Evolutionary conservation across 1,140 invertebrate species (phyloP), one percentile per base, ranked within the genome.

Genomic region (Bombus impatiens): DNA sequence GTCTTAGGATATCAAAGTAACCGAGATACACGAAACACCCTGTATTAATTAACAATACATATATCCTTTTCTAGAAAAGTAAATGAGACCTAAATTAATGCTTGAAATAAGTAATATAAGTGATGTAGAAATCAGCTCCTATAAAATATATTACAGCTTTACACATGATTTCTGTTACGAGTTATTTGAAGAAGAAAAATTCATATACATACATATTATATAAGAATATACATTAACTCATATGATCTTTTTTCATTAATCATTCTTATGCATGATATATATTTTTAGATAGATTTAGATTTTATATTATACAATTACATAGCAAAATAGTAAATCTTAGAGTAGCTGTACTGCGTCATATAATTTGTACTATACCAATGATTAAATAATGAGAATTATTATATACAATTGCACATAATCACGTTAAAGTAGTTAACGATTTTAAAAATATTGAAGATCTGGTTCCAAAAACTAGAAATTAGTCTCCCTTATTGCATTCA

Each of bases 351-450:
- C 22, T 28, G 42, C 72, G 28, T 32, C 77, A 47, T 71, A 35
- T 79, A 62, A 65, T 85, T 85, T 85, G 78, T 85, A 85, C 83
- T 85, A 80, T 74, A 22, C 6, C 25, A 35, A n/a, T 79, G 44
- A 59, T 84, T 71, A 59, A 10, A 53, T 62, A 37, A 62, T 22
- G 65, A 37, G n/a, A 82, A 75, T 44, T 85, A 80, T 62, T 80
- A 80, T 72, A 28, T 80, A 85, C 78, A 80, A 62, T 80, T 79
- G 32, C 53, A 72, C 35, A 25, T 22, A 37, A 37, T 67, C 32
- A n/a, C 3, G 28, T 62, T 76, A 68, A 74, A 82, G 18, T 78
- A 22, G 32, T 71, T 47, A 79, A n/a, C 22, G 9, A 62, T 72
- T n/a, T 72, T 59, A 42, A 47, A 78, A 62, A 47, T 59, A 78